phyloP scores from a whole-genome alignment of 2,113 vertebrate genomes.

The Nothoprocta pentlandii region DNA sequence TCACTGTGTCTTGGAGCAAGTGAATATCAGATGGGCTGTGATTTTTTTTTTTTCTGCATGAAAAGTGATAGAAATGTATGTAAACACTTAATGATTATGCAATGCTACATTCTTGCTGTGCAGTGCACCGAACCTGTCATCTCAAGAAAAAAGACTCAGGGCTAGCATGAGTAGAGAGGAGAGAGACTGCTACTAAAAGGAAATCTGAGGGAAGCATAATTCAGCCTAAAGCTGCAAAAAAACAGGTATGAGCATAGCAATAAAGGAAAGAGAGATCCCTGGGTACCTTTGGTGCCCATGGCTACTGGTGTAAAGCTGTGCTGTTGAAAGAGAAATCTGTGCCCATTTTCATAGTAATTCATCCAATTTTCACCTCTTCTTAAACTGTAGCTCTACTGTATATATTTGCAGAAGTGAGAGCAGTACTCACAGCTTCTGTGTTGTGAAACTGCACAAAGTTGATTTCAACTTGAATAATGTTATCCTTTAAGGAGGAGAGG shows the following conservation, averaged over 20 bases:
- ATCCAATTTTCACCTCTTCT: slow-evolving; percentile 25
- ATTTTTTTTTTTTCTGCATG: neutral
- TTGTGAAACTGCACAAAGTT: slow-evolving; percentile 10
- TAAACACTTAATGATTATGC: neutral
- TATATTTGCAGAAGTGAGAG: neutral
- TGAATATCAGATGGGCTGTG: neutral
- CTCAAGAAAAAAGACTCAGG: neutral
- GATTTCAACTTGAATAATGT: slow-evolving; percentile 12
- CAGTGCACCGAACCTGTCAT: accelerated
- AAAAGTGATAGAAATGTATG: neutral
- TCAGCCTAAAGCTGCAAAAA: neutral
- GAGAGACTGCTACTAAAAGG: neutral
- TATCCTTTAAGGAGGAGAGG: neutral
- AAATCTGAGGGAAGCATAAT: neutral
- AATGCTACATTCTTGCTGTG: accelerated
- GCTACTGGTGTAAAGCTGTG: neutral
- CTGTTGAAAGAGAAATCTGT: neutral
- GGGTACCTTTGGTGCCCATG: neutral
- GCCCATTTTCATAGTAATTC: neutral
- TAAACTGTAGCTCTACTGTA: neutral
- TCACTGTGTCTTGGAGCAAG: accelerated
- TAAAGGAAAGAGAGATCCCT: neutral
- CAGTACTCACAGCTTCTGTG: neutral
- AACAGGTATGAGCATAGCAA: neutral
- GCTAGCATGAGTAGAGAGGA: neutral